A percentile compares a stretch with the other conserved stretches of the same genome.
Evolutionary conservation across 1,140 invertebrate genomes (phyloP).

Genomic region (Spodoptera frugiperda): DNA sequence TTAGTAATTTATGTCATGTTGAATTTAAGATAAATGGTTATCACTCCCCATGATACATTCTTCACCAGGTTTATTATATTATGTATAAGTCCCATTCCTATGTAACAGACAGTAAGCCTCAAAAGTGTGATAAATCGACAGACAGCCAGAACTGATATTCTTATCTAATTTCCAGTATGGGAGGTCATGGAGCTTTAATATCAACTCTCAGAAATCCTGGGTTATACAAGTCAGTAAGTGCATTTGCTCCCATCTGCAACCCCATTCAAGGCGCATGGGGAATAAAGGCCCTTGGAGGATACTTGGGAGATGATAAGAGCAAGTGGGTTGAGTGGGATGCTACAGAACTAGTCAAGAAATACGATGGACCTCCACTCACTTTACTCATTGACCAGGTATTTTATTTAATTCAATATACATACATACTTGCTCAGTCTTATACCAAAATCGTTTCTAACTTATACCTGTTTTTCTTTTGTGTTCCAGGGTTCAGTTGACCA

Average conservation of each 20-base stretch:
- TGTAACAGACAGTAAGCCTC: no score
- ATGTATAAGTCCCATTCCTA: no score
- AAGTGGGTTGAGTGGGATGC: slow-evolving; percentile 96
- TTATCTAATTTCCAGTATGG: slow-evolving; percentile 92
- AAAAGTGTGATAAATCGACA: no score
- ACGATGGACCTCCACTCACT: slow-evolving; percentile 93
- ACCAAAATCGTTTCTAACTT: neutral
- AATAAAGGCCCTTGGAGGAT: slow-evolving; percentile 94
- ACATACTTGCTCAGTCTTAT: no score
- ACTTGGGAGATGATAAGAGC: slow-evolving; percentile 91
- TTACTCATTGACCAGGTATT: slow-evolving; percentile 96
- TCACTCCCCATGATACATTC: no score
- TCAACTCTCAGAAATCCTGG: slow-evolving; percentile 97
- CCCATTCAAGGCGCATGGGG: slow-evolving; percentile 95
- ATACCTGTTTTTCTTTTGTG: slow-evolving; percentile 18
- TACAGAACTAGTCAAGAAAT: slow-evolving; percentile 92
- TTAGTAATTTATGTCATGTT: no score
- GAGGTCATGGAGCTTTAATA: slow-evolving; percentile 98
- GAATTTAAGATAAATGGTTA: no score
- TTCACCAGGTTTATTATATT: no score
- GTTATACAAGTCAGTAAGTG: slow-evolving; percentile 95
- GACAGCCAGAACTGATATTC: neutral
- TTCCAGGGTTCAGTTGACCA: slow-evolving; percentile 93
- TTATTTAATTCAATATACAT: neutral
- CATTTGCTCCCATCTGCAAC: slow-evolving; percentile 98